Conservation (phyloP, 2,888 invertebrate species). For the Synergus itoensis region DNA sequence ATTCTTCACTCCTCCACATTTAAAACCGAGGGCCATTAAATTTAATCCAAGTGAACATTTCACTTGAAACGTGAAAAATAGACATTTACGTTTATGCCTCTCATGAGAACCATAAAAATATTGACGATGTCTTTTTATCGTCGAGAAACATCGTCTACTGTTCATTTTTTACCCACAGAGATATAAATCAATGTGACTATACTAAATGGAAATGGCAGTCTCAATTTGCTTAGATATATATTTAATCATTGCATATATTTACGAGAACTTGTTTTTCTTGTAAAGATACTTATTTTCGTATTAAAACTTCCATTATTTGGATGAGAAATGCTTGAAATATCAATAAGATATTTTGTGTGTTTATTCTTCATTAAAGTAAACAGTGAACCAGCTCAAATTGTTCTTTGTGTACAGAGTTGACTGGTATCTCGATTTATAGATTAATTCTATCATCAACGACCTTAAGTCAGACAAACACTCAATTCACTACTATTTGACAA, state of each 20-base stretch:
- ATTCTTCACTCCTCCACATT: not conserved
- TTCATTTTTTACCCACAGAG: constrained; percentile 1
- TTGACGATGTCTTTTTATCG: constrained; percentile 37
- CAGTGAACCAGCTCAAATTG: not conserved
- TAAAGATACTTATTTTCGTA: too few relatives aligned
- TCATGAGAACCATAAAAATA: constrained; percentile 33
- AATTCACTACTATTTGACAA: not conserved
- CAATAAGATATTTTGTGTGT: not conserved
- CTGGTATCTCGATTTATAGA: not conserved
- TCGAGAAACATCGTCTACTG: constrained; percentile 9
- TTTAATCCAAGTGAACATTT: constrained; percentile 26
- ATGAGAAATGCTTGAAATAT: not conserved
- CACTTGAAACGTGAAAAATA: constrained; percentile 22
- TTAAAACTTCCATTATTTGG: not conserved
- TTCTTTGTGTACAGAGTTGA: constrained; percentile 2
- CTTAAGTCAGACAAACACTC: not conserved
- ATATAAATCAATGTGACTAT: constrained; percentile 11
- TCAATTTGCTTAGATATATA: not conserved
- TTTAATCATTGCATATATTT: too few relatives aligned
- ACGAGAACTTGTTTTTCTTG: too few relatives aligned
- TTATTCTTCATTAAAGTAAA: not conserved
- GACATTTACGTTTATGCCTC: constrained; percentile 34
- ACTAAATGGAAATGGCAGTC: not conserved
- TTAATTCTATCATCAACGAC: not conserved
- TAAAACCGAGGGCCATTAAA: constrained; percentile 18